Percentiles rank a stretch among this genome's conserved stretches.
Evolutionary conservation across 2,888 invertebrate genomes (phyloP).

Genomic region (Furcula furcula): DNA sequence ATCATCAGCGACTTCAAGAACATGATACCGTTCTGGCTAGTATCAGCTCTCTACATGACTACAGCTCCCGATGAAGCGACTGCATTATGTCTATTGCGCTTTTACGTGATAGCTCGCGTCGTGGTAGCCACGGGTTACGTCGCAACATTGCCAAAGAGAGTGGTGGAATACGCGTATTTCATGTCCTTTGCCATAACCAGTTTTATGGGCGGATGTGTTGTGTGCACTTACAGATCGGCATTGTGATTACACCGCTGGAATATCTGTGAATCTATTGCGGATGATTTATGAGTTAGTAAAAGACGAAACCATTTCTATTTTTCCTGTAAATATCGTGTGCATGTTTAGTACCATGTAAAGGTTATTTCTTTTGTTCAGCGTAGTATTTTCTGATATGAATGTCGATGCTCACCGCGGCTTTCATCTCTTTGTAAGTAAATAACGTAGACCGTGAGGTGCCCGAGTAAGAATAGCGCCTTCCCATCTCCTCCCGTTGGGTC

Average conservation of each 20-base stretch:
- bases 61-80: slow-evolving; percentile 38
- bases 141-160: slow-evolving; percentile 26
- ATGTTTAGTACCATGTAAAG: too few species aligned
- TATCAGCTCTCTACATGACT: slow-evolving; percentile 49
- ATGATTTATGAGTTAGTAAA: background rate
- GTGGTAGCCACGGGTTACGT: slow-evolving; percentile 41
- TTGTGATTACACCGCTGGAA: slow-evolving; percentile 13
- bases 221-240: slow-evolving; percentile 36
- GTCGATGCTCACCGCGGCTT: too few species aligned
- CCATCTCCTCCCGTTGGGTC: too few species aligned
- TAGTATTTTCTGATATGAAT: too few species aligned
- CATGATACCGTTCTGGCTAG: slow-evolving; percentile 57
- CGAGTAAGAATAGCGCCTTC: too few species aligned
- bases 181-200: slow-evolving; percentile 43
- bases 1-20: slow-evolving; percentile 52
- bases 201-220: slow-evolving; percentile 45
- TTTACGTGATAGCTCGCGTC: slow-evolving; percentile 37
- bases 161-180: slow-evolving; percentile 38
- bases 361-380: too few species aligned
- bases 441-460: too few species aligned
- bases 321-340: background rate
- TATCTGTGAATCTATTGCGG: too few species aligned
- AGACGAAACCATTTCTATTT: background rate
- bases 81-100: slow-evolving; percentile 35
- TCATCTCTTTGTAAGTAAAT: too few species aligned